These are phyloP conservation scores for Acanthiza pusilla DNA, from an alignment of 2,797 vertebrate genomes.

Conservation along the genomic window DNA sequence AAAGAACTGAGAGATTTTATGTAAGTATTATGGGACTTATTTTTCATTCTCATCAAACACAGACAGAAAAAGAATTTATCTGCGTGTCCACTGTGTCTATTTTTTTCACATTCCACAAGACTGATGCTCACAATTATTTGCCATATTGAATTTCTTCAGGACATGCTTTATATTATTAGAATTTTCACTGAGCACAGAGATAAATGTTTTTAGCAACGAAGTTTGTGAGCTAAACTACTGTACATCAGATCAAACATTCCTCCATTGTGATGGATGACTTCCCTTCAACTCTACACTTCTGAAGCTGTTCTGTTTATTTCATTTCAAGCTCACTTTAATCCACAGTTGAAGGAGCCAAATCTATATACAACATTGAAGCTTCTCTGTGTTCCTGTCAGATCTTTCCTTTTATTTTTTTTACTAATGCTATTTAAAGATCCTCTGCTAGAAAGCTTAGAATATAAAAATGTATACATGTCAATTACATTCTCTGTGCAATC, in stretches of 20 bases:
- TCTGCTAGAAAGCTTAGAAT: background rate
- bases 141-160: conserved; percentile 52
- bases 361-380: conserved; percentile 22
- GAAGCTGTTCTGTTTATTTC: conserved; percentile 56
- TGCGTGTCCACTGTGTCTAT: background rate
- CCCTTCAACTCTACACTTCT: conserved; percentile 56
- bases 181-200: conserved; percentile 26
- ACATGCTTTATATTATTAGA: conserved; percentile 49
- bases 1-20: background rate
- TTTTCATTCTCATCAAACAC: background rate
- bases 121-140: conserved; percentile 32
- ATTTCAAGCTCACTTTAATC: conserved; percentile 49
- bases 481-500: background rate
- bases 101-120: conserved; percentile 19
- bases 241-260: conserved; percentile 51
- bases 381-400: conserved; percentile 39
- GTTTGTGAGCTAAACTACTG: conserved; percentile 50
- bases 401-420: conserved; percentile 23
- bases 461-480: background rate
- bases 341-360: conserved; percentile 36
- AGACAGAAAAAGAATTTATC: background rate
- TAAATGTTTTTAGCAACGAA: conserved; percentile 48
- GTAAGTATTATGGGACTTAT: background rate
- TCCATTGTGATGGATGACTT: conserved; percentile 45
- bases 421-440: conserved; percentile 31